Percentiles rank a stretch among this genome's conserved stretches.
Evolutionary conservation across 2,797 vertebrate species (phyloP).

Genomic region (Urocyon cinereoargenteus): DNA sequence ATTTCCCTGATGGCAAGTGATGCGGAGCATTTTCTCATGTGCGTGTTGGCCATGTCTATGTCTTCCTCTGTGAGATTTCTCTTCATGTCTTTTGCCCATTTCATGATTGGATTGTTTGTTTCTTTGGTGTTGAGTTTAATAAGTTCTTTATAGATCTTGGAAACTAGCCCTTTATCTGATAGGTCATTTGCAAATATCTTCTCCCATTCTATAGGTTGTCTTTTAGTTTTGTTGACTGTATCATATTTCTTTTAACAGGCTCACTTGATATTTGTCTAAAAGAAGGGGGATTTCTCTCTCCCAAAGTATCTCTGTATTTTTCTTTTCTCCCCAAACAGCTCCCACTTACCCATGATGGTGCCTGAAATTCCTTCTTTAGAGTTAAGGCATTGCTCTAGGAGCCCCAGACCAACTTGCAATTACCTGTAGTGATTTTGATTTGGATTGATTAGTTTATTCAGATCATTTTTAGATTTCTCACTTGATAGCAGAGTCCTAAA

Average conservation of each 20-base stretch:
- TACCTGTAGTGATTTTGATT: background rate
- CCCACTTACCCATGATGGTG: background rate
- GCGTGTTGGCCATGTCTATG: too few relatives aligned
- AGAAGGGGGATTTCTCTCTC: background rate
- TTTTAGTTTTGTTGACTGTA: too few relatives aligned
- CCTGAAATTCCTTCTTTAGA: background rate
- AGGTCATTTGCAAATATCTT: too few relatives aligned
- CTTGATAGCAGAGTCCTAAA: background rate
- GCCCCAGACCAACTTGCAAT: background rate
- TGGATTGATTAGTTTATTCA: background rate
- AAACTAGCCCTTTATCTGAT: too few relatives aligned
- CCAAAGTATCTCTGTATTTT: background rate
- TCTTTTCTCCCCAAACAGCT: background rate
- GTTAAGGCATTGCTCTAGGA: background rate
- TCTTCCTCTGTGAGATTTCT: too few relatives aligned
- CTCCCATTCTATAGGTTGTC: too few relatives aligned
- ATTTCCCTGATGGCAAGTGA: too few relatives aligned
- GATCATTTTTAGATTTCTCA: conserved; percentile 1
- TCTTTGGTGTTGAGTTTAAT: too few relatives aligned
- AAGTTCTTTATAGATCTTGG: too few relatives aligned
- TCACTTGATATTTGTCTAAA: background rate
- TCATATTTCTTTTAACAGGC: background rate
- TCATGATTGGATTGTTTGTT: too few relatives aligned
- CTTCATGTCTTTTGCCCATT: too few relatives aligned
- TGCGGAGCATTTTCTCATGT: too few relatives aligned